phyloP scores from a whole-genome alignment of 2,888 invertebrate genomes.

The Arrhopalites spinosus region DNA sequence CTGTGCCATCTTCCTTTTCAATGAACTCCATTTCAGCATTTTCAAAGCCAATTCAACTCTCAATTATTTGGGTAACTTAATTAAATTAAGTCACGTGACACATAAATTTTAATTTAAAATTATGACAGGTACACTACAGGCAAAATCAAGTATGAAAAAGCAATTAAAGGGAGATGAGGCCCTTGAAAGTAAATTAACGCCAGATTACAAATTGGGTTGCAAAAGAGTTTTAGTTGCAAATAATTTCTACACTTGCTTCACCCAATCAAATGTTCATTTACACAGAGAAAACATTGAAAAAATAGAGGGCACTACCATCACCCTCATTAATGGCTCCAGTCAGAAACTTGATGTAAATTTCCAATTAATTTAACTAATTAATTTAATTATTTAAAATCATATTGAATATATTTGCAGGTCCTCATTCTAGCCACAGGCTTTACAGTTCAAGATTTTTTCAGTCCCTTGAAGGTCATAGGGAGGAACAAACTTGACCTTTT shows the following conservation, averaged over 20 bases:
- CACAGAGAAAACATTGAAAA: background rate
- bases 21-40: background rate
- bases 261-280: background rate
- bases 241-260: background rate
- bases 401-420: conserved; percentile 2
- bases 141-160: background rate
- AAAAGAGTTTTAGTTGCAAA: background rate
- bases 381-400: too few species aligned
- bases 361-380: too few species aligned
- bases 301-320: background rate
- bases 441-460: conserved; percentile 49
- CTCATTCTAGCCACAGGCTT: conserved; percentile 50
- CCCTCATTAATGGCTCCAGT: background rate
- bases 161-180: background rate
- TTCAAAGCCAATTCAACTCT: background rate
- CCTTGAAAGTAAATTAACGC: background rate
- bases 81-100: background rate
- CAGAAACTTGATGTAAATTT: background rate
- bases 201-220: background rate
- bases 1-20: background rate
- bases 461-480: conserved; percentile 43
- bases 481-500: conserved; percentile 39
- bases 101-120: background rate
- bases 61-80: background rate
- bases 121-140: background rate